Evolutionary conservation across 2,797 vertebrate genomes (phyloP), one percentile per base, ranked within the genome.

Genomic region (Oreortyx pictus): DNA sequence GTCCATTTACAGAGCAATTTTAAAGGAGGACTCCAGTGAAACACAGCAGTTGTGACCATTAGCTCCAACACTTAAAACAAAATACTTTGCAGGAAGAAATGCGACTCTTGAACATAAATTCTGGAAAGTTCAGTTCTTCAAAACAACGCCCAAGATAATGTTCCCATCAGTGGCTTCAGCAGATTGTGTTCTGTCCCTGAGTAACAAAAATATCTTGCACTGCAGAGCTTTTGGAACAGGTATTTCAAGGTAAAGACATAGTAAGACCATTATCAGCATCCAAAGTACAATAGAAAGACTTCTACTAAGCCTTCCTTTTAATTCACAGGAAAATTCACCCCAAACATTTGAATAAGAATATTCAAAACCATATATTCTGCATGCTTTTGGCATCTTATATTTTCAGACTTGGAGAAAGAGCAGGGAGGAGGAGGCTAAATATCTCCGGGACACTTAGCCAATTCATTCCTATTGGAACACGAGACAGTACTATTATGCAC

Each of bases 131-230:
- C 33, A 77, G 20, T 20, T 14, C 11, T 37, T 35, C 14, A 66
- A 46, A 27, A 41, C 14, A 35, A 22, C 62, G 13, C 50, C n/a
- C n/a, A 79, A 14, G 14, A 54, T 39, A 41, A 41, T 41, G 37
- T 22, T 23, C 37, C 37, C 68, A 41, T 31, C 72, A 77, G n/a
- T 54, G 14, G 62, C 82, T 80, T 83, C 57, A 41, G 17, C 54
- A 60, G 41, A 72, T 91, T 31, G 41, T 18, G 50, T 64, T 88
- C 87, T 93, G 88, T 93, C 62, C 80, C n/a, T 56, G 76, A 94
- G 37, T 64, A 57, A 71, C 11, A 17, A 29, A 33, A 33, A 73
- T n/a, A 57, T 43, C 39, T 35, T 46, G 41, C 62, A 35, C 3
- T 67, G 47, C 9, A 77, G 49, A 91, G 67, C 23, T 67, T 56